Evolutionary conservation across 2,888 invertebrate genomes (phyloP), one percentile per base, ranked within the genome.

Genomic region (Dryobotodes eremita): DNA sequence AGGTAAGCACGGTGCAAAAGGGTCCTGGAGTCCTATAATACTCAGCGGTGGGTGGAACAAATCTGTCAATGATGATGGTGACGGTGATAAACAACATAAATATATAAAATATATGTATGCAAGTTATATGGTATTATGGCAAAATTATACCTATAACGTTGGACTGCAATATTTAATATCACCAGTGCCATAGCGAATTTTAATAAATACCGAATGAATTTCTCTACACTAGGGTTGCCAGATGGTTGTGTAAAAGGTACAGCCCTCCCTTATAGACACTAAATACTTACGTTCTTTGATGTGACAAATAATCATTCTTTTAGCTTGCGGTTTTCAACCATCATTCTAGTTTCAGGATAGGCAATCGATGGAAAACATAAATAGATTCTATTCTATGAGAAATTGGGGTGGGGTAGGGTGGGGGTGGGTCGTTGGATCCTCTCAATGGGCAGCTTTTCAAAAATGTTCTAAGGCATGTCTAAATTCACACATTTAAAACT

Each of bases 121-220:
- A n/a, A n/a, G n/a, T n/a, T n/a, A n/a, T n/a, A n/a, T n/a, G n/a
- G n/a, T n/a, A n/a, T n/a, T n/a, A n/a, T n/a, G n/a, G n/a, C n/a
- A n/a, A n/a, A n/a, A n/a, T n/a, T n/a, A n/a, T n/a, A n/a, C n/a
- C n/a, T n/a, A n/a, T n/a, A n/a, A n/a, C n/a, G n/a, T n/a, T n/a
- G n/a, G n/a, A n/a, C n/a, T n/a, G n/a, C n/a, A n/a, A n/a, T n/a
- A n/a, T n/a, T n/a, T n/a, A n/a, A n/a, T n/a, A n/a, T n/a, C n/a
- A n/a, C n/a, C n/a, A n/a, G n/a, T n/a, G n/a, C n/a, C n/a, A n/a
- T n/a, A n/a, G n/a, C n/a, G n/a, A n/a, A 36, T 74, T 68, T 61
- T 74, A 83, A 59, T 61, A 78, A 75, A 82, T 78, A 68, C 64
- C 36, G 31, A n/a, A 77, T 71, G 50, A 66, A 59, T 66, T 71